Evolutionary conservation across 2,797 vertebrate species (phyloP), one percentile per base, ranked within the genome.

Genomic region (Nannoperca australis): DNA sequence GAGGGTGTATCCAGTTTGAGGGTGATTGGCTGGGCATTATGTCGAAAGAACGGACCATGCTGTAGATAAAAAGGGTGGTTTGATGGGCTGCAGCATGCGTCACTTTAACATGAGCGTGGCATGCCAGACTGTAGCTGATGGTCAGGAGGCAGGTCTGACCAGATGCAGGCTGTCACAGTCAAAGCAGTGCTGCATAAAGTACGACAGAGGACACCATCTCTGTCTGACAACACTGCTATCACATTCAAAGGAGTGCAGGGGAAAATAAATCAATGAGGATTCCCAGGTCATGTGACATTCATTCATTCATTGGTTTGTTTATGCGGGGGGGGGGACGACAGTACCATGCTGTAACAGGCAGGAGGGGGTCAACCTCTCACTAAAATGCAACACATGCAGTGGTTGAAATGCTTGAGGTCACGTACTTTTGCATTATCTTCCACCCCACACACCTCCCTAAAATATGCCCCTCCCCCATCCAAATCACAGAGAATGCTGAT

Each of bases 401-500:
- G 6, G 50, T 59, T 67, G 40, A 73, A 72, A 78, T 10, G 73
- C 69, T 63, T 32, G 5, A 70, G 44, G 49, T 56, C 50, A 42
- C 49, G 69, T 70, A 68, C 22, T 56, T 68, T 38, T 47, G 60
- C 34, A 64, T 53, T 47, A 70, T 61, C 49, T 78, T 22, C 11
- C 13, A 40, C 38, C 38, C 38, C 12, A 40, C 38, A 13, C 12
- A 13, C 12, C 12, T 1, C 38, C 12, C 38, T n/a, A 11, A 36
- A 20, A 66, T 51, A 34, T 36, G 12, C 63, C 8, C 36, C 9
- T 5, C 38, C 54, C 22, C 42, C 18, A 44, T 22, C 72, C 65
- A 69, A 55, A 60, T 76, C 59, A 76, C 15, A 2, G 73, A 83
- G 81, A 92, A 89, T 89, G 88, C 86, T 83, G 87, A 88, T 83